A percentile compares a stretch with the other conserved stretches of the same genome.
phyloP scores from a whole-genome alignment of 2,797 vertebrate species.

The Sebastes diaconus region DNA sequence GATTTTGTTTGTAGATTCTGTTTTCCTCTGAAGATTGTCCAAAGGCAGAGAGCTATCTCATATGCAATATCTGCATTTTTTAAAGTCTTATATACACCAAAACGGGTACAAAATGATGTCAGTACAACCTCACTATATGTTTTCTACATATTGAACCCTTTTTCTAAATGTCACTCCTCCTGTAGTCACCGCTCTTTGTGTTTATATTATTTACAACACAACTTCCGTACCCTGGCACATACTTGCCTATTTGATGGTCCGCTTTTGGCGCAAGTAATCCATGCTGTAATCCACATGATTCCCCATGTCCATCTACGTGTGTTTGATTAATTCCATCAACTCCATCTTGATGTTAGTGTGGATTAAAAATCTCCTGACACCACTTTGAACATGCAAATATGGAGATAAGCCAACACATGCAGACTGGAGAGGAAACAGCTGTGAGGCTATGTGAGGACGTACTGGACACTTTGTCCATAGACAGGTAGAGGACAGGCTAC shows the following conservation, averaged over 20 bases:
- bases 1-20: too few species aligned
- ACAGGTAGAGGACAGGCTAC: neutral
- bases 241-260: neutral
- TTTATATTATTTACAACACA: neutral
- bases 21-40: too few species aligned
- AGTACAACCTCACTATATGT: neutral
- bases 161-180: neutral
- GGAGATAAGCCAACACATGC: conserved; percentile 21
- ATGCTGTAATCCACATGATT: conserved; percentile 46
- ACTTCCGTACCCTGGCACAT: neutral
- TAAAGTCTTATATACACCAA: neutral
- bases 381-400: conserved; percentile 32
- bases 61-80: neutral
- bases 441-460: neutral
- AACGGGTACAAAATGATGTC: neutral
- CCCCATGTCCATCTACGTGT: conserved; percentile 41
- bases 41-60: neutral
- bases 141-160: neutral
- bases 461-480: neutral
- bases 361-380: conserved; percentile 50
- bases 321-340: conserved; percentile 43
- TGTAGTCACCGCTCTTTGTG: neutral
- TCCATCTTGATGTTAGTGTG: conserved; percentile 19
- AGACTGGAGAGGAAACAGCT: conserved; percentile 2
- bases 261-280: conserved; percentile 22